Base-by-base conservation (phyloP, 1,140 invertebrate genomes). In the Sitodiplosis mosellana region DNA sequence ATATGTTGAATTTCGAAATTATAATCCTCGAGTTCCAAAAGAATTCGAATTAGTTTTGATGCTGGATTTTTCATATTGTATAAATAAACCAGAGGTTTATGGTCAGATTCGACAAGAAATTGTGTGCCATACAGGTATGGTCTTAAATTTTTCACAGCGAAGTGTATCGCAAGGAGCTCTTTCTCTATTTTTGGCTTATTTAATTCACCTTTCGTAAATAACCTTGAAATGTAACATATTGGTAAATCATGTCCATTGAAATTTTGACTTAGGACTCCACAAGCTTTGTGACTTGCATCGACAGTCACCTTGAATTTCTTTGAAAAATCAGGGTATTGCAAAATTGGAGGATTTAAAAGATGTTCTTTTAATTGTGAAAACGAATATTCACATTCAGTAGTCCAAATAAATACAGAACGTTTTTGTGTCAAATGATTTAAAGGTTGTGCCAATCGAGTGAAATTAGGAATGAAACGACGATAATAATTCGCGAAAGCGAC, bases 151-250 rank as follows among this genome's bases (percentile, higher is more conserved):
- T 69, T 61, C 2, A 66, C 56, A 5, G 60, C 61, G 59, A 61
- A 69, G 1, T 74, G 54, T 8, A 75, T 61, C 1, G 68, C 69
- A 15, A 75, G 51, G 27, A 69, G 54, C 63, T 76, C 71, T 50
- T 66, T 64, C 58, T 69, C 65, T 12, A 59, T 65, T 8, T 56
- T 62, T 2, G 50, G 53, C 42, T 64, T 69, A 51, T 63, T 64
- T 47, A 33, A 52, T 56, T 70, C 65, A 4, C 59, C 55, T 40
- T 56, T 50, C 48, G 63, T 68, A 27, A 70, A 49, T 11, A 52
- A 57, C 38, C 63, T 46, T 20, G 18, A 20, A 4, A 22, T 22
- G 19, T 5, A 27, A 27, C 10, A 5, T 27, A 58, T 49, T 10
- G 49, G 46, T 42, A 47, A 17, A 41, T 55, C 55, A 22, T 46